Base-by-base conservation (phyloP, 2,888 invertebrate genomes). In the Iphiclides podalirius region DNA sequence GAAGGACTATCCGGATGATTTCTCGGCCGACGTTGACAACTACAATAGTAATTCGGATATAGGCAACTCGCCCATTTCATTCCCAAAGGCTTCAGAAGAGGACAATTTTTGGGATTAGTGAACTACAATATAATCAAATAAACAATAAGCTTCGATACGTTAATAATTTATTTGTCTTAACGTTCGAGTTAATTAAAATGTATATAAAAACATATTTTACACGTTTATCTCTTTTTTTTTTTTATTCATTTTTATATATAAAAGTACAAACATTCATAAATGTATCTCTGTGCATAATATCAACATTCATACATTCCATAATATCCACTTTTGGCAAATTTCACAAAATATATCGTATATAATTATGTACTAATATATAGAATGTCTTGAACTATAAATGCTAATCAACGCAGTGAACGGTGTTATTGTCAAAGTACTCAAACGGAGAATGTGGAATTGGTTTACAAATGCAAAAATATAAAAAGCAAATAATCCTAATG, bases 241-340 rank as follows among this genome's bases (percentile, higher is more conserved):
- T 75, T 35, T 31, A n/a, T 11, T 31, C 4, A n/a, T 31, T 31
- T n/a, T 44, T 17, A 40, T 35, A 35, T 87, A 87, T 85, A 85
- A 87, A 87, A 87, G 83, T 87, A 87, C 84, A 87, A 87, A 87
- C 72, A 68, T 77, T 69, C 68, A 55, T 71, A 67, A 57, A 55
- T 59, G 57, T 59, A 61, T 64, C 63, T 67, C 67, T 64, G 66
- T 62, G 55, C 58, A 64, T 58, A n/a, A n/a, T n/a, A n/a, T n/a
- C n/a, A n/a, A n/a, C n/a, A n/a, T n/a, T n/a, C n/a, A n/a, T n/a
- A n/a, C n/a, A n/a, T 58, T 63, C 59, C 63, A 56, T 60, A 31
- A 31, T 47, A 55, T 52, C 52, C 54, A 52, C 59, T 57, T 69
- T 67, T 69, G 67, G 63, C 43, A 42, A 38, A 42, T 48, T 38